These are phyloP conservation scores for Coleophora flavipennella DNA, from an alignment of 2,888 invertebrate genomes.

Conservation along the genomic window DNA sequence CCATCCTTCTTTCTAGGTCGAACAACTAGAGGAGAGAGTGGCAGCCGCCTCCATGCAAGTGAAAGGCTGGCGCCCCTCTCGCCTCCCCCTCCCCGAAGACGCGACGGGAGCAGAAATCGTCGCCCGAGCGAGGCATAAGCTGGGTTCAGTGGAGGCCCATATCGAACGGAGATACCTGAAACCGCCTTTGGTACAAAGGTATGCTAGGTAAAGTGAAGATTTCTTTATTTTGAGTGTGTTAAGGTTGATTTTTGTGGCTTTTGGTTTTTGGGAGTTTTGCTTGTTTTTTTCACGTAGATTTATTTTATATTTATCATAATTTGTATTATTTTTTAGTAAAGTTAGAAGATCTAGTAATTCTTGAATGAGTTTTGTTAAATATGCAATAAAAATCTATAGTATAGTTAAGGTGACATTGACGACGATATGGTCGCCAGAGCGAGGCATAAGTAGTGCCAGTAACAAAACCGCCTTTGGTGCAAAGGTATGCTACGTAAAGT, in stretches of 20 bases:
- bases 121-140: slow-evolving; percentile 77
- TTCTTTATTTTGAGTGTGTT: slow-evolving; percentile 11
- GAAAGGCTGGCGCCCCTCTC: slow-evolving; percentile 85
- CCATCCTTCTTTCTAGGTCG: slow-evolving; percentile 77
- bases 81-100: slow-evolving; percentile 60
- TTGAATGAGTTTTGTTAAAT: too few relatives aligned
- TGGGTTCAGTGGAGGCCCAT: slow-evolving; percentile 88
- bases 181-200: slow-evolving; percentile 85
- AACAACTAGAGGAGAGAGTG: slow-evolving; percentile 90
- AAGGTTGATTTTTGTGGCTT: slow-evolving; percentile 1
- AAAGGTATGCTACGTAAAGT: slow-evolving; percentile 63
- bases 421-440: slow-evolving; percentile 73
- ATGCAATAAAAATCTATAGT: too few relatives aligned
- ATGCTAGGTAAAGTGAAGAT: slow-evolving; percentile 48
- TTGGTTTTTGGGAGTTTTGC: slow-evolving; percentile 1
- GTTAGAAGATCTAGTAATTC: too few relatives aligned
- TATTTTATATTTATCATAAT: too few relatives aligned
- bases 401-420: too few relatives aligned
- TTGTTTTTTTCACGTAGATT: too few relatives aligned
- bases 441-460: slow-evolving; percentile 86
- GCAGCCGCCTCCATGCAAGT: slow-evolving; percentile 91
- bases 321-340: too few relatives aligned
- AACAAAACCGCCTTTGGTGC: slow-evolving; percentile 92
- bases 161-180: slow-evolving; percentile 95
- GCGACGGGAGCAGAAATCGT: slow-evolving; percentile 72